Conservation (phyloP, 1,140 invertebrate species). For the Telenomus remus region DNA sequence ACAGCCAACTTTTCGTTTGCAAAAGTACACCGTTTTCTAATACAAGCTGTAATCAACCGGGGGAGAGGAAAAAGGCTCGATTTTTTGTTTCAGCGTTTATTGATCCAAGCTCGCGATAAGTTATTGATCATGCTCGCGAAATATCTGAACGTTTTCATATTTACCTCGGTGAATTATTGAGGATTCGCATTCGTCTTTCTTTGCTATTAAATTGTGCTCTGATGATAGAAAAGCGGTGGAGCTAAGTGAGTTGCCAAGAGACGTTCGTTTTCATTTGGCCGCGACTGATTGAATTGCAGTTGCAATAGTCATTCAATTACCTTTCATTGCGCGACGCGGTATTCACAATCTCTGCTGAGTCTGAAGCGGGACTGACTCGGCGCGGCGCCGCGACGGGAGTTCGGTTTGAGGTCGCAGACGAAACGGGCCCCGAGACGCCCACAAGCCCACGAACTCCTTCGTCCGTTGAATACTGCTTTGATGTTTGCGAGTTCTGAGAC, state of each 20-base stretch:
- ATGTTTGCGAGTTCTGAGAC: constrained; percentile 65
- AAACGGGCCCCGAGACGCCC: constrained; percentile 65
- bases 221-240: neutral
- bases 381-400: constrained; percentile 65
- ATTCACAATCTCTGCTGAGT: constrained; percentile 66
- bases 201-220: neutral
- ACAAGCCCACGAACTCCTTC: constrained; percentile 64
- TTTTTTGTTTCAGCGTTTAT: constrained; percentile 8
- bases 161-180: constrained; percentile 32
- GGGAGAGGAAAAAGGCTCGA: neutral
- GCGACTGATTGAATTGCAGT: constrained; percentile 14
- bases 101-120: constrained; percentile 13
- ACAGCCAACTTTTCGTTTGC: too few species aligned
- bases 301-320: constrained; percentile 54
- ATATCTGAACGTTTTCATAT: constrained; percentile 14
- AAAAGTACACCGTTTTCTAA: too few species aligned
- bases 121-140: constrained; percentile 17
- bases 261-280: constrained; percentile 1
- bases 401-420: constrained; percentile 63
- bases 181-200: neutral
- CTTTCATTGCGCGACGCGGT: constrained; percentile 61
- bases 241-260: neutral
- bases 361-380: constrained; percentile 68
- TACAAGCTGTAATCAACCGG: too few species aligned
- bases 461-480: constrained; percentile 67